Base-by-base conservation (phyloP, 1,140 invertebrate genomes). In the Papilio xuthus region DNA sequence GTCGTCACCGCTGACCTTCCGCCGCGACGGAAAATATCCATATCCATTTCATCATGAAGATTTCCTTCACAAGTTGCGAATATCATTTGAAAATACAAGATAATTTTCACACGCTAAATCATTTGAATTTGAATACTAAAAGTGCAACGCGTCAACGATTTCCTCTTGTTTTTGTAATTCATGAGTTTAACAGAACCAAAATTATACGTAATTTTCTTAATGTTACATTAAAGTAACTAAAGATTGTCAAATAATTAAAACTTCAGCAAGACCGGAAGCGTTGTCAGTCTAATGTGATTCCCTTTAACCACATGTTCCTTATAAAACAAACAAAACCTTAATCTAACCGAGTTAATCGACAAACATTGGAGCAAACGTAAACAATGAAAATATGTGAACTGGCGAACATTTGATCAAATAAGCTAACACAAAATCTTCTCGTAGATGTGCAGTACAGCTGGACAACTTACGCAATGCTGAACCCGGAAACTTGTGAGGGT, bases 381-480 rank as follows among this genome's bases (percentile, higher is more conserved):
- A 67, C 60, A 67, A 67, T 67, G 60, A 67, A 67, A 67, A 67
- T 67, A 67, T 28, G 60, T 32, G 26, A 67, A 32, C 60, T 67
- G 60, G 60, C 60, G 60, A 67, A 28, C 60, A 67, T 67, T 67
- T 67, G 60, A 67, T 67, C 60, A 67, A 67, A 67, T 67, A 67
- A 67, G 60, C 60, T 26, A 67, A 67, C 60, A 67, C 60, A 67
- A 67, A n/a, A 67, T 28, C 26, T 12, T 13, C 60, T 32, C 23
- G 12, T 67, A 26, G 23, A 18, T 18, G 47, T 26, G 60, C 60
- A 26, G 15, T n/a, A 20, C 60, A 67, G 60, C 13, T 67, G 60
- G 60, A 15, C 23, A 28, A 13, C 60, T 67, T 28, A 67, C 26
- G 60, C 60, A 67, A 67, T 60, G 15, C 44, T 47, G 47, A 67